Conservation (phyloP, 2,888 invertebrate genomes). For the Cataglyphis cursor region DNA sequence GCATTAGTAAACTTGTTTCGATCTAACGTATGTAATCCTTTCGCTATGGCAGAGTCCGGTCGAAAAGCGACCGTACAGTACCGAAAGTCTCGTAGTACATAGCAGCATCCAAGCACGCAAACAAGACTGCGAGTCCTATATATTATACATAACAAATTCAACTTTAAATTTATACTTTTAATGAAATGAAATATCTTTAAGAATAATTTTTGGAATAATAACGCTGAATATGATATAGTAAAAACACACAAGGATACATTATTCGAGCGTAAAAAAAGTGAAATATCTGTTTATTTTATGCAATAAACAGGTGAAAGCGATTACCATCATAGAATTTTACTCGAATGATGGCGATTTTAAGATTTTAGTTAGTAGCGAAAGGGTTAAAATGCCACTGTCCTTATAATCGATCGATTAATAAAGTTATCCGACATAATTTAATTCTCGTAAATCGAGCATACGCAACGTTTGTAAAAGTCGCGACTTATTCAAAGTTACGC, state of each 20-base stretch:
- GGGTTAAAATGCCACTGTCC: constrained; percentile 9
- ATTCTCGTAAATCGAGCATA: constrained; percentile 27
- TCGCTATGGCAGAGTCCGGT: background rate
- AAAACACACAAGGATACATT: background rate
- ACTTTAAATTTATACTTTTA: no score
- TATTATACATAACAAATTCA: no score
- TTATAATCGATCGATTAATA: constrained; percentile 35
- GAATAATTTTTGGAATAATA: no score
- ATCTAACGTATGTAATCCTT: constrained; percentile 63
- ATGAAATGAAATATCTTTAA: no score
- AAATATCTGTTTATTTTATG: background rate
- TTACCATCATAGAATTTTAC: background rate
- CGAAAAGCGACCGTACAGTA: background rate
- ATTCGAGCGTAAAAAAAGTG: background rate
- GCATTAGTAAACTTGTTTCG: constrained; percentile 74
- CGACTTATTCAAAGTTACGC: constrained; percentile 1
- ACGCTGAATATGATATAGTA: background rate
- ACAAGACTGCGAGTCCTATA: background rate
- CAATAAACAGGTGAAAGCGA: background rate
- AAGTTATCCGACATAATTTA: constrained; percentile 15
- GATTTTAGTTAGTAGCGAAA: background rate
- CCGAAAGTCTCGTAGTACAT: background rate
- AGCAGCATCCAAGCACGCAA: background rate
- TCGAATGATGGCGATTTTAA: background rate
- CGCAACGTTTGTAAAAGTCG: background rate